Conservation (phyloP, 1,140 invertebrate species). For the Nilaparvata lugens region DNA sequence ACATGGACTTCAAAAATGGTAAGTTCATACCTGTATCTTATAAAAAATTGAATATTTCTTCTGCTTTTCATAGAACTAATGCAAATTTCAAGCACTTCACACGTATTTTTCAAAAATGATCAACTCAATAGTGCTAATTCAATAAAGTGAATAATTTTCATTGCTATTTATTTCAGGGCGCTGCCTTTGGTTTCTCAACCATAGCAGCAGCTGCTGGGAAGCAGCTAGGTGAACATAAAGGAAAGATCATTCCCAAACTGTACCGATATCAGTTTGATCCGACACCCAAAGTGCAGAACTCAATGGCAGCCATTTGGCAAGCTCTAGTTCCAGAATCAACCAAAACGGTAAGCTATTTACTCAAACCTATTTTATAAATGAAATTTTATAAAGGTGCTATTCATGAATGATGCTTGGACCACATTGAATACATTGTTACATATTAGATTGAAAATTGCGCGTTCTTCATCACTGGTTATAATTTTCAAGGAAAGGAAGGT, state of each 20-base stretch:
- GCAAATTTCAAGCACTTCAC: background rate
- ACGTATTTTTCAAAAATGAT: too few species aligned
- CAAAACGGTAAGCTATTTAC: constrained; percentile 57
- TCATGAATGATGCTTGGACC: too few species aligned
- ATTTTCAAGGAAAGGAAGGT: too few species aligned
- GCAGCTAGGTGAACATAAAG: constrained; percentile 69
- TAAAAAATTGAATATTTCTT: too few species aligned
- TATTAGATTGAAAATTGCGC: too few species aligned
- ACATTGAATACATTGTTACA: too few species aligned
- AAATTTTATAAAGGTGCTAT: too few species aligned
- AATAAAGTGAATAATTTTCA: constrained; percentile 5
- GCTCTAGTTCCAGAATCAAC: constrained; percentile 76
- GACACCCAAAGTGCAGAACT: constrained; percentile 78
- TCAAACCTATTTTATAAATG: background rate
- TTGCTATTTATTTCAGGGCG: constrained; percentile 46
- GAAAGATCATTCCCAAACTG: constrained; percentile 78
- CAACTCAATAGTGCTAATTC: too few species aligned
- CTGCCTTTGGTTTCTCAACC: constrained; percentile 82
- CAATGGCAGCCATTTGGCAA: constrained; percentile 87
- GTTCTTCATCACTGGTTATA: too few species aligned
- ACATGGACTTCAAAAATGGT: constrained; percentile 80
- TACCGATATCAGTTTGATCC: constrained; percentile 89
- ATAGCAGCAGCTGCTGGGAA: constrained; percentile 71
- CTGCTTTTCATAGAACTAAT: background rate
- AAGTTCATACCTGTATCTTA: constrained; percentile 6